Base-by-base conservation (phyloP, 2,888 invertebrate genomes). In the Mellilla xanthometata region DNA sequence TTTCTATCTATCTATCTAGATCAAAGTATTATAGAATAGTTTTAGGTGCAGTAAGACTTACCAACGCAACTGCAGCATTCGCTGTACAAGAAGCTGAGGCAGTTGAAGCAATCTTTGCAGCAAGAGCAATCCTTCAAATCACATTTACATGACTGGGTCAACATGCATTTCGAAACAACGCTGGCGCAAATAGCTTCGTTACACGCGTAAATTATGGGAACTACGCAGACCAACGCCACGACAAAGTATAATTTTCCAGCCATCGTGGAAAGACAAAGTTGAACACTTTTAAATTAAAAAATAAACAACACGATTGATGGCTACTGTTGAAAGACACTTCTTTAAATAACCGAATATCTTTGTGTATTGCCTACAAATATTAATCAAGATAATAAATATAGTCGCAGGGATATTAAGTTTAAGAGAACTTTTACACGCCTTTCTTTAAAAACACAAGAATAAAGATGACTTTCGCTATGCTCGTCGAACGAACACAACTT, bases 31-130 rank as follows among this genome's bases (percentile, higher is more conserved):
- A 19, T 19, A 5, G 4, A 19, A 19, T 3, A 19, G 6, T 1
- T 19, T 19, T n/a, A n/a, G 15, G 15, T 3, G 15, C 15, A 19
- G 6, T 1, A 8, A 8, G 34, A 89, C 96, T 93, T 89, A 98
- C 99, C 98, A 64, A 99, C 97, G 91, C 98, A 99, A 40, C 97
- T 97, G 76, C 99, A 99, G 84, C 99, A 99, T 81, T 98, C 97
- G 56, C 93, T 94, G 81, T 97, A 98, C 36, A 97, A 91, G 66
- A 95, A 94, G 58, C 95, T 95, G 45, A 99, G 91, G 72, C 99
- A 99, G 69, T 93, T 95, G 64, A 94, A 95, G 71, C 99, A 99
- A 74, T 98, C 97, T 68, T 95, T 95, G 86, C 97, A 98, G 76
- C 98, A 98, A n/a, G 96, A 94, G 74, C 97, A 97, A 76, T 96